A percentile compares a stretch with the other conserved stretches of the same genome.
Evolutionary conservation across 1,140 invertebrate species (phyloP).

Genomic region (Macrostomum lignano): DNA sequence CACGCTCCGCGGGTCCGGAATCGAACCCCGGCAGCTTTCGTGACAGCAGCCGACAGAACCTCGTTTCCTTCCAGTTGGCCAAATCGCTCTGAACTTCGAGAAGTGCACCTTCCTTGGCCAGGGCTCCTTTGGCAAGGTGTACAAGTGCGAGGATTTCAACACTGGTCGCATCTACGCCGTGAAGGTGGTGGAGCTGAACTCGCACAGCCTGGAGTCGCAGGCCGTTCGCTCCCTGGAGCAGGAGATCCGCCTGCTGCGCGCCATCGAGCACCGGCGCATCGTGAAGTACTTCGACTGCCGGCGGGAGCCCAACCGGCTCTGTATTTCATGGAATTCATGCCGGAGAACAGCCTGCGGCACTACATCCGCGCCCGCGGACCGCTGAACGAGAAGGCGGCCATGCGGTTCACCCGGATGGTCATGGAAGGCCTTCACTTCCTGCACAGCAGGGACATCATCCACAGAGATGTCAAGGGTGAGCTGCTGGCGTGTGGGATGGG

Average conservation of each 20-base stretch:
- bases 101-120: conserved; percentile 18
- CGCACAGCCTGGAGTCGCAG: too few relatives aligned
- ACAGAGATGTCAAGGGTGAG: too few relatives aligned
- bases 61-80: conserved; percentile 14
- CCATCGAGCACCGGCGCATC: conserved; percentile 23
- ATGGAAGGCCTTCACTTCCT: too few relatives aligned
- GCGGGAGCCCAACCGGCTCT: conserved; percentile 14
- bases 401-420: conserved; percentile 24
- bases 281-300: conserved; percentile 26
- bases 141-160: conserved; percentile 23
- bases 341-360: conserved; percentile 24
- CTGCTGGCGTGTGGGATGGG: too few relatives aligned
- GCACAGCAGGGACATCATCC: too few relatives aligned
- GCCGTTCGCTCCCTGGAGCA: conserved; percentile 23
- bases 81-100: conserved; percentile 23
- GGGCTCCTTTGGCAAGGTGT: conserved; percentile 29
- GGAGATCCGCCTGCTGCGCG: conserved; percentile 21
- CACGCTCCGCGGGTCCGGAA: too few relatives aligned
- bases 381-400: conserved; percentile 15
- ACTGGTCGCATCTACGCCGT: conserved; percentile 23
- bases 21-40: too few relatives aligned
- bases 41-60: too few relatives aligned
- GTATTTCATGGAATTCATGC: conserved; percentile 30
- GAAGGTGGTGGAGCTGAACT: conserved; percentile 18
- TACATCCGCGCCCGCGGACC: conserved; percentile 20